Evolutionary conservation across 2,113 vertebrate species (phyloP), one percentile per base, ranked within the genome.

Genomic region (Pterocles burchelli): DNA sequence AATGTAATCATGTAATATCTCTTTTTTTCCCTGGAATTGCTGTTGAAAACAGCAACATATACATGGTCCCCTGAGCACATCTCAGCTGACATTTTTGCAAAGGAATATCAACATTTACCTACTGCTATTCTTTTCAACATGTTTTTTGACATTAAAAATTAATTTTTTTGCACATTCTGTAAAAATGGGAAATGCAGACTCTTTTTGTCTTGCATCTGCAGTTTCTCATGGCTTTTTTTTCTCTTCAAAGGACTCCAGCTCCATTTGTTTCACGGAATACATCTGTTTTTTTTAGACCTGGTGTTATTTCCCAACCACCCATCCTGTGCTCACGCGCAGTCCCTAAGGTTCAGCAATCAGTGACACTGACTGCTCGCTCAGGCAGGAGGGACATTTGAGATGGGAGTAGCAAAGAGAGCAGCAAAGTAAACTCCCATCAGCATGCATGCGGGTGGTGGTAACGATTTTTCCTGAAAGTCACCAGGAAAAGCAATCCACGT

Each of bases 401-500:
- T 34, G 52, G 52, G 63, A 80, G 14, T 0, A 71, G 76, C 43
- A 77, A 28, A 59, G 29, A 15, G 36, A 88, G 67, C 4, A 57
- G 66, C 29, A 73, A 62, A 79, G 22, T 8, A 51, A 22, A 55
- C 72, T 86, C 46, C 55, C 3, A 1, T 7, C 62, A 29, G 13
- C 0, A 7, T 26, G 70, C 18, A 6, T 5, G 58, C 34, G 76
- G 54, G 79, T 82, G 93, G 34, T 48, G 43, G 71, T 71, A 43
- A 88, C 28, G 75, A 68, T 59, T 89, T 72, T 88, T 81, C 85
- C 88, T 93, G 48, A 34, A 94, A 88, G 92, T 14, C 92, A 77
- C 67, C 33, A 11, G 48, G 68, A 52, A 93, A 89, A 87, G 38
- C 65, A 70, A 85, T 45, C 21, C 82, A 25, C 6, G 0, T 13